Base-by-base conservation (phyloP, 2,888 invertebrate genomes). In the Platynereis dumerilii region DNA sequence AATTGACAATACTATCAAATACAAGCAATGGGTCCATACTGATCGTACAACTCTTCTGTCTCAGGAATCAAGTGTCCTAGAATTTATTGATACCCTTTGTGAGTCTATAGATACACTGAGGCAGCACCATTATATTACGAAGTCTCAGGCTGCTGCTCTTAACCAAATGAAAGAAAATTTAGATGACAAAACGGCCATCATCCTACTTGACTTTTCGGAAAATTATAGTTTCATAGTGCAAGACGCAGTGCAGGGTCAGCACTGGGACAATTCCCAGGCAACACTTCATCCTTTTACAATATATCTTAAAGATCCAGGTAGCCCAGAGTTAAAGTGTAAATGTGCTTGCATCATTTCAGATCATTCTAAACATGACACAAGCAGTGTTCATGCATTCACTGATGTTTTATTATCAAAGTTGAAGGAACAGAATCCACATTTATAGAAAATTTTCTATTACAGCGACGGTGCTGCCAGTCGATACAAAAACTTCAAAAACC, bases 251-350 rank as follows among this genome's bases (percentile, higher is more conserved):
- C 73, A 75, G 44, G 68, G 68, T 5, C 68, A 65, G 48, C 71
- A 72, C 45, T 75, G 75, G 75, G 66, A 61, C 15, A 72, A 74
- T 58, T 57, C 56, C 7, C 72, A 75, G 48, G 70, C 74, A 26
- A 73, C 72, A 7, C 28, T 74, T 1, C 72, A 74, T 66, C 74
- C 73, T 17, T 71, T 74, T 59, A 66, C 66, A 1, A 53, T 64
- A 1, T 69, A 72, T 34, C 5, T 34, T 7, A 34, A 12, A 34
- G 34, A 34, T 12, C 34, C 34, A 7, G 7, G 5, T 5, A 34
- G 34, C 12, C 5, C 5, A 34, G 34, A 34, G 12, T 7, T 34
- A 5, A 34, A 12, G 12, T 34, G 34, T 34, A 34, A 7, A 7
- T 7, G 34, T 34, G 12, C 34, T 34, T 34, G 34, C 12, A 34